Evolutionary conservation across 2,888 invertebrate genomes (phyloP).

Genomic region (Rhamnusium bicolor): DNA sequence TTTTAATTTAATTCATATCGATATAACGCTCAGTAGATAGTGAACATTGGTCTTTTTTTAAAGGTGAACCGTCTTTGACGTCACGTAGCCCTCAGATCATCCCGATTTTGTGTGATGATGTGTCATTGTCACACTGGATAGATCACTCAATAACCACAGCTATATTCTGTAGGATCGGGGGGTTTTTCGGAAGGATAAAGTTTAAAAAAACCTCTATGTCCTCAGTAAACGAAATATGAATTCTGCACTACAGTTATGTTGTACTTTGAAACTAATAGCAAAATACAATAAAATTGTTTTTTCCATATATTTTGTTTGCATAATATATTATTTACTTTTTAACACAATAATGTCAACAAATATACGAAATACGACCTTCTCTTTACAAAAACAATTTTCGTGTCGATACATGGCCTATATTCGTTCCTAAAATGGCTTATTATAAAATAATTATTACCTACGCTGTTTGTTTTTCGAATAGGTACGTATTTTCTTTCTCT

Average conservation of each 20-base stretch:
- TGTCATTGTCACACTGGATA: too few relatives aligned
- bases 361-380: conserved; percentile 9
- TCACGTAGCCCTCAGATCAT: too few relatives aligned
- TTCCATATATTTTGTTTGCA: background rate
- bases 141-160: too few relatives aligned
- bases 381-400: conserved; percentile 5
- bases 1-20: too few relatives aligned
- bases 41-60: too few relatives aligned
- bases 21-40: too few relatives aligned
- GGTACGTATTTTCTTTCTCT: background rate
- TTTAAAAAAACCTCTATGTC: too few relatives aligned
- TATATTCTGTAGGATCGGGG: too few relatives aligned
- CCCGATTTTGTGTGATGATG: too few relatives aligned
- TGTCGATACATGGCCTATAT: background rate
- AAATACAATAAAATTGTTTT: background rate
- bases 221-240: too few relatives aligned
- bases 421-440: background rate
- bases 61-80: too few relatives aligned
- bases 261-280: background rate
- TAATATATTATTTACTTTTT: background rate
- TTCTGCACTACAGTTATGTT: background rate
- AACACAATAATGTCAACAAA: conserved; percentile 3
- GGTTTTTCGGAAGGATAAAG: too few relatives aligned
- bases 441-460: background rate
- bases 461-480: background rate